Conservation (phyloP, 2,888 invertebrate species). For the Drosophila mimica region DNA sequence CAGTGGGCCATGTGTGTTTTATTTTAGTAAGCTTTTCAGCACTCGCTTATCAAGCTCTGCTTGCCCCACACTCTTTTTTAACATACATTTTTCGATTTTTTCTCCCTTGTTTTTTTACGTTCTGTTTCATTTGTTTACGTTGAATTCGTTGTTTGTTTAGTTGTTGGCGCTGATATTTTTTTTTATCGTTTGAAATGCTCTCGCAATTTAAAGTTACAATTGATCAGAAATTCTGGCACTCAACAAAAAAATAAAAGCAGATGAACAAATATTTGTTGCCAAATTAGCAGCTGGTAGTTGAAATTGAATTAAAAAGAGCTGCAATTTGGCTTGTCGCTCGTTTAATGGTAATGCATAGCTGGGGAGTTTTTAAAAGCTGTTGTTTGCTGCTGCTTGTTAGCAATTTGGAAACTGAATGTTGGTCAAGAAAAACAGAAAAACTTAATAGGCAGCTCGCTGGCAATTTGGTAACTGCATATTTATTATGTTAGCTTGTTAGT, state of each 20-base stretch:
- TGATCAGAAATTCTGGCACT: constrained; percentile 21
- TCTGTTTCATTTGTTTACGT: constrained; percentile 40
- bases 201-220: constrained; percentile 35
- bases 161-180: constrained; percentile 20
- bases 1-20: constrained; percentile 16
- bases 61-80: constrained; percentile 1
- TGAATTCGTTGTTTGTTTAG: constrained; percentile 36
- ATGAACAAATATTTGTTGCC: constrained; percentile 32
- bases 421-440: constrained; percentile 44
- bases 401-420: constrained; percentile 55
- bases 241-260: not conserved
- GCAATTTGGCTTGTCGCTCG: constrained; percentile 18
- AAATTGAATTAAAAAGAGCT: constrained; percentile 19
- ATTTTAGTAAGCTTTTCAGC: constrained; percentile 20
- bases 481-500: constrained; percentile 8
- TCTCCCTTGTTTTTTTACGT: not conserved
- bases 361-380: constrained; percentile 16
- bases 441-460: constrained; percentile 43
- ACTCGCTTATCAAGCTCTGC: constrained; percentile 5
- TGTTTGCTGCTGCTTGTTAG: constrained; percentile 30
- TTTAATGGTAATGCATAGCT: constrained; percentile 25
- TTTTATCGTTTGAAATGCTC: constrained; percentile 22
- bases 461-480: constrained; percentile 45
- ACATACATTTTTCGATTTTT: not conserved
- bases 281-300: constrained; percentile 37